A percentile compares a stretch with the other conserved stretches of the same genome.
phyloP scores from a whole-genome alignment of 2,113 vertebrate genomes.

The Xyliphius kryptos region DNA sequence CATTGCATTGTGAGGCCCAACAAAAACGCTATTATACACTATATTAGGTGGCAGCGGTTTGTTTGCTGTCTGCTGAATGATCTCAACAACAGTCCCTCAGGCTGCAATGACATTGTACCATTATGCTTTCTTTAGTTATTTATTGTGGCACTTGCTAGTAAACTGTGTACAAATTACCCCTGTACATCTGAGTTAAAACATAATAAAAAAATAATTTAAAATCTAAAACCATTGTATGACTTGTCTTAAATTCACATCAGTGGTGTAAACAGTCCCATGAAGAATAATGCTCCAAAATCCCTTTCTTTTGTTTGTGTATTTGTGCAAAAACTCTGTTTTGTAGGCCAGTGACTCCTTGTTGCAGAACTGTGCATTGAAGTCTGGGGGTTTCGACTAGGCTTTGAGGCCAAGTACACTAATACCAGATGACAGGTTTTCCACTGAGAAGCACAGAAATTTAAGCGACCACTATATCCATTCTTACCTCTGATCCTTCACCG shows the following conservation, averaged over 20 bases:
- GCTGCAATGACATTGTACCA: background rate
- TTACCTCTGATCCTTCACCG: constrained; percentile 18
- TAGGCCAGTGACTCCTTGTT: no score
- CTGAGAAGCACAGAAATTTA: constrained; percentile 26
- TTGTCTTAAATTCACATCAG: no score
- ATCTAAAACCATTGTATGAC: no score
- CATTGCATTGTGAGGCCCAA: no score
- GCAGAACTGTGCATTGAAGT: constrained; percentile 26
- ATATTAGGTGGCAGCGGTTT: no score
- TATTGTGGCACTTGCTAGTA: background rate
- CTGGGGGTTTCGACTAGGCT: constrained; percentile 26
- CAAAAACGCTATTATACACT: no score
- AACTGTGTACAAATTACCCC: background rate
- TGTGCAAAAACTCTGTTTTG: constrained; percentile 3
- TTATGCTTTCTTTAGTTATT: background rate
- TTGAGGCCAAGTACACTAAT: constrained; percentile 26
- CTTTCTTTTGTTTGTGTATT: background rate
- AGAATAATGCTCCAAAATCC: background rate
- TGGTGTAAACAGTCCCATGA: background rate
- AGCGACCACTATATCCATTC: constrained; percentile 11
- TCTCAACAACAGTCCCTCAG: no score
- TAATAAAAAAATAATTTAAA: background rate
- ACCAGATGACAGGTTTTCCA: constrained; percentile 27
- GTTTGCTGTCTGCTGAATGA: no score
- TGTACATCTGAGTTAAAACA: background rate